Percentiles rank a stretch among this genome's conserved stretches.
These are phyloP conservation scores for Pungitius pungitius DNA, from an alignment of 2,113 vertebrate species.

Conservation along the genomic window DNA sequence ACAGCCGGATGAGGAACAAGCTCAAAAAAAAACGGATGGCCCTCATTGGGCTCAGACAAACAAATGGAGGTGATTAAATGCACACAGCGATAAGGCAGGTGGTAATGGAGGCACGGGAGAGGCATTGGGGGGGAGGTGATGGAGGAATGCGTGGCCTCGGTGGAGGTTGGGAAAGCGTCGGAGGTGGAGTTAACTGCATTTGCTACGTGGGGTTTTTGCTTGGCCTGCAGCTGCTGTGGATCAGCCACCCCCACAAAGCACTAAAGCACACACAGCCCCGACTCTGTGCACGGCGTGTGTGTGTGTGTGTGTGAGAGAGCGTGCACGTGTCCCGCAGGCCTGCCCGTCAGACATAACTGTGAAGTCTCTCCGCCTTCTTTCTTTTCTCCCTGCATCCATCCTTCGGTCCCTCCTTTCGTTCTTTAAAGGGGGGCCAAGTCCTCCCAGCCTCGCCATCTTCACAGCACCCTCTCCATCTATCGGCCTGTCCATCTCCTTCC, in stretches of 20 bases:
- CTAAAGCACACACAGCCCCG: slow-evolving; percentile 35
- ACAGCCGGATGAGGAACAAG: slow-evolving; percentile 70
- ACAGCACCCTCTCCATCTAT: slow-evolving; percentile 51
- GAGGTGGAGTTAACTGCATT: slow-evolving; percentile 63
- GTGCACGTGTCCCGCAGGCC: slow-evolving; percentile 60
- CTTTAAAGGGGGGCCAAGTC: slow-evolving; percentile 39
- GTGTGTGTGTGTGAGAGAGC: slow-evolving; percentile 1
- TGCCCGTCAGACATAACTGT: slow-evolving; percentile 71
- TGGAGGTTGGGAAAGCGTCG: slow-evolving; percentile 37
- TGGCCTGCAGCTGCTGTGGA: slow-evolving; percentile 62
- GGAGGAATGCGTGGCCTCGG: slow-evolving; percentile 39
- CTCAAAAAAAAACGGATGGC: slow-evolving; percentile 72
- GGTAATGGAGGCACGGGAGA: slow-evolving; percentile 66
- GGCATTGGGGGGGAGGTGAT: slow-evolving; percentile 49
- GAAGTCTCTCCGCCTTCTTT: slow-evolving; percentile 67
- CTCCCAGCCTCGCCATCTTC: slow-evolving; percentile 43
- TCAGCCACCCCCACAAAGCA: slow-evolving; percentile 64
- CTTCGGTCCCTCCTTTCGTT: slow-evolving; percentile 29
- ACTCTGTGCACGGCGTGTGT: slow-evolving; percentile 29
- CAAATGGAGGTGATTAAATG: slow-evolving; percentile 79
- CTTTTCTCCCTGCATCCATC: slow-evolving; percentile 27
- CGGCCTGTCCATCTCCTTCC: slow-evolving; percentile 44
- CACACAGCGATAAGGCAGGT: slow-evolving; percentile 64
- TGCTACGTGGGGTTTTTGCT: slow-evolving; percentile 54
- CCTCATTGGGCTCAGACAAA: slow-evolving; percentile 76